Percentiles rank a stretch among this genome's conserved stretches.
phyloP scores from a whole-genome alignment of 2,113 vertebrate genomes.

The Boulengeromyrus knoepffleri region DNA sequence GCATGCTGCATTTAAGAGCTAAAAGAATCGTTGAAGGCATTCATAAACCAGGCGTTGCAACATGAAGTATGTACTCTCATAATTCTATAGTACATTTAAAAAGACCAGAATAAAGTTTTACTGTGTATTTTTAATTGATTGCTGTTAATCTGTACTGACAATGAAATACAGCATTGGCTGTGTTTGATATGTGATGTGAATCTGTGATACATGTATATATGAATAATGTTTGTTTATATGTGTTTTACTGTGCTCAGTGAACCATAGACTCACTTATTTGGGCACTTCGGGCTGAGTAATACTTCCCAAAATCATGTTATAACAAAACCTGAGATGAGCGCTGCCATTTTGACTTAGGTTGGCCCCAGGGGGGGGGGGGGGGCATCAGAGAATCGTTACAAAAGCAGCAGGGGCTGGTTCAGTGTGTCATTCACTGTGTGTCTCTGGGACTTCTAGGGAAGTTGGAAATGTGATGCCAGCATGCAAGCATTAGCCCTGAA shows the following conservation, averaged over 20 bases:
- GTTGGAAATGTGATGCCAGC: not conserved
- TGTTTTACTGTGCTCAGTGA: not conserved
- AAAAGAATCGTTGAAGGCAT: not conserved
- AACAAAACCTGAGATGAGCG: not conserved
- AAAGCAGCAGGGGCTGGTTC: not conserved
- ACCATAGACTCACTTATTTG: not conserved
- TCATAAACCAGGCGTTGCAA: not conserved
- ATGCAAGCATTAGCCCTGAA: not conserved
- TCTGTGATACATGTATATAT: not conserved
- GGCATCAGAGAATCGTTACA: not conserved
- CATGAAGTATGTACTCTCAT: not conserved
- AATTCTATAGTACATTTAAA: not conserved
- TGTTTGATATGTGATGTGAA: not conserved
- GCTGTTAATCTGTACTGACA: not conserved
- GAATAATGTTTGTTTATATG: not conserved
- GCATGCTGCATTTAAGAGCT: not conserved
- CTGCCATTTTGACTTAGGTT: conserved; percentile 2
- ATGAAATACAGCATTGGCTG: too few relatives aligned
- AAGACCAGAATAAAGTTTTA: not conserved
- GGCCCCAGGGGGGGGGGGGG: not conserved
- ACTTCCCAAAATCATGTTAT: not conserved
- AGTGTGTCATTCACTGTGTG: not conserved
- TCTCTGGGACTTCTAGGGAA: not conserved
- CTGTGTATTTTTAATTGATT: not conserved
- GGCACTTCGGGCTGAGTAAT: not conserved